Conservation (phyloP, 2,888 invertebrate genomes). For the Pardosa pseudoannulata region DNA sequence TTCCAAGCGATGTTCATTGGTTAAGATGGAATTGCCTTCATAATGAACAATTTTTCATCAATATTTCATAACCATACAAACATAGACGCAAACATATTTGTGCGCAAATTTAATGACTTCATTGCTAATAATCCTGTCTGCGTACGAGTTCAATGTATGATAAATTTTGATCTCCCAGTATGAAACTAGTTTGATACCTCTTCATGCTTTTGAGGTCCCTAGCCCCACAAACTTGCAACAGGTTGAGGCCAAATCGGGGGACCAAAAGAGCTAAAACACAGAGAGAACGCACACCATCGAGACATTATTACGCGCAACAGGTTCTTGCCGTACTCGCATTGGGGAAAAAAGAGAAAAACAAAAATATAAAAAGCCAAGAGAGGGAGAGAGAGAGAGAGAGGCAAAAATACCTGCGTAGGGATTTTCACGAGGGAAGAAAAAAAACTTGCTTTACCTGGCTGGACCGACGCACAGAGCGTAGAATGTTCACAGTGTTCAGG, state of each 20-base stretch:
- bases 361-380: neutral
- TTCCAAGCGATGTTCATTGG: no score
- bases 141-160: conserved; percentile 1
- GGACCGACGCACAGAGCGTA: neutral
- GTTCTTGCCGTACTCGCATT: conserved; percentile 22
- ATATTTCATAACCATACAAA: no score
- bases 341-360: neutral
- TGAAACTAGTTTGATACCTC: neutral
- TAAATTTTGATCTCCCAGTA: neutral
- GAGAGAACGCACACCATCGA: no score
- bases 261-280: neutral
- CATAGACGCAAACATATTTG: no score
- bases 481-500: conserved; percentile 39
- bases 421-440: neutral
- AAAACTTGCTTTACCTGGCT: conserved; percentile 34
- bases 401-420: conserved; percentile 32
- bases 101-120: no score
- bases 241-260: neutral
- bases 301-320: conserved; percentile 9
- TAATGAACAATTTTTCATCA: no score
- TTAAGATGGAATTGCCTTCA: no score
- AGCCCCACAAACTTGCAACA: neutral
- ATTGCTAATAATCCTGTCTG: no score
- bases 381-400: conserved; percentile 8
- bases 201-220: conserved; percentile 9